A percentile compares a stretch with the other conserved stretches of the same genome.
Conservation (phyloP, 2,797 vertebrate species). For the Chelonia mydas region DNA sequence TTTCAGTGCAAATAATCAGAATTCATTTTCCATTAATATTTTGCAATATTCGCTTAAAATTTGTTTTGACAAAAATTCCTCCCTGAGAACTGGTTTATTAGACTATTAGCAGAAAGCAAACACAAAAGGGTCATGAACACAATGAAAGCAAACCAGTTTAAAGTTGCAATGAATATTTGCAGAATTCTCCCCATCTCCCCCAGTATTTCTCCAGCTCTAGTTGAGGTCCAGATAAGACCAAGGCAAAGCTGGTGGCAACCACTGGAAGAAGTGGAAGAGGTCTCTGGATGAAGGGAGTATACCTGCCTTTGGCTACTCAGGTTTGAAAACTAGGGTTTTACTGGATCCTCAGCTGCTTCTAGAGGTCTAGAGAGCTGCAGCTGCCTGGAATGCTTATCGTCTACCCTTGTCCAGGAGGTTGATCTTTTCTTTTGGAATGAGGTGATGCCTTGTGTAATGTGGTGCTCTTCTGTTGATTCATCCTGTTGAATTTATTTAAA, state of each 20-base stretch:
- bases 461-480: neutral
- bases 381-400: neutral
- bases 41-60: slow-evolving; percentile 2
- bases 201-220: neutral
- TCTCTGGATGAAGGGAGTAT: neutral
- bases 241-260: neutral
- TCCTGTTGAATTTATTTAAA: neutral
- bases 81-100: neutral
- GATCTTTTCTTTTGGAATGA: neutral
- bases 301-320: neutral
- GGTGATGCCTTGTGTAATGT: neutral
- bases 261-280: neutral
- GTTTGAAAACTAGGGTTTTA: neutral
- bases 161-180: neutral
- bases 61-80: neutral
- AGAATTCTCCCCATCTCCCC: neutral
- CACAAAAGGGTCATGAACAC: neutral
- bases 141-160: neutral
- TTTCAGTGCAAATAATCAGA: slow-evolving; percentile 39
- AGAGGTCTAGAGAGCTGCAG: neutral
- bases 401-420: neutral
- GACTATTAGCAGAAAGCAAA: neutral
- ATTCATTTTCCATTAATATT: slow-evolving; percentile 34
- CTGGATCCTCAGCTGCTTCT: neutral
- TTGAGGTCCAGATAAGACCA: neutral